These are phyloP conservation scores for Zoanthus solanderi DNA, from an alignment of 92 coral and sea anemone genomes.

Conservation along the genomic window DNA sequence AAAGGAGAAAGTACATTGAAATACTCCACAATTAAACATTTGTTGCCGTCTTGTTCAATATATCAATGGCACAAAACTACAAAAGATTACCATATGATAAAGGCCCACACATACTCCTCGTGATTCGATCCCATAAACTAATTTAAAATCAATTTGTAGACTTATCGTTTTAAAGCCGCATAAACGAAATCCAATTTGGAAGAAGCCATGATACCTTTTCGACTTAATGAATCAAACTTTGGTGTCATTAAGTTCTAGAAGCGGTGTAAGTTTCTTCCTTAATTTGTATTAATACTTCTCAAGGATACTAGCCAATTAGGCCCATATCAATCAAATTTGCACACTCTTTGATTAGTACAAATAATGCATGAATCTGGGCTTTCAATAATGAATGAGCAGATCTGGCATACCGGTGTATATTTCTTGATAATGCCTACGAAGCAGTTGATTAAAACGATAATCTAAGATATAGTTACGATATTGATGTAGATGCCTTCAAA, in stretches of 20 bases:
- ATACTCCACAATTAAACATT: constrained; percentile 64
- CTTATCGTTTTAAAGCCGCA: constrained; percentile 20
- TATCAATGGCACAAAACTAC: constrained; percentile 25
- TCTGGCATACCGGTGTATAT: background rate
- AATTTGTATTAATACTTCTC: constrained; percentile 74
- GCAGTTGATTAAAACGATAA: constrained; percentile 32
- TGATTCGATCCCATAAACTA: constrained; percentile 39
- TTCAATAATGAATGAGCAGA: constrained; percentile 34
- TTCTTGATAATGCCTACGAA: constrained; percentile 12
- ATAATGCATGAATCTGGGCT: constrained; percentile 34
- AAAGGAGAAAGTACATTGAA: constrained; percentile 72
- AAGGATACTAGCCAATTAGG: constrained; percentile 66
- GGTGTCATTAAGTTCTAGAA: constrained; percentile 54
- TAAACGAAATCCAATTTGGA: constrained; percentile 46
- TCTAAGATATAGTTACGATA: constrained; percentile 42
- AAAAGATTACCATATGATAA: constrained; percentile 50
- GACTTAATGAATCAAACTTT: constrained; percentile 47
- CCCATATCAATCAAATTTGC: constrained; percentile 58
- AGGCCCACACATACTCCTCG: constrained; percentile 16
- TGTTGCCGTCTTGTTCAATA: constrained; percentile 15
- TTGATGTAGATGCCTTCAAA: background rate
- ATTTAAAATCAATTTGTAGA: constrained; percentile 47
- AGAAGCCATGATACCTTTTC: constrained; percentile 39
- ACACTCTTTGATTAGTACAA: constrained; percentile 42
- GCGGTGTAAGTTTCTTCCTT: constrained; percentile 76